These are phyloP conservation scores for Chironomus tepperi DNA, from an alignment of 1,140 invertebrate genomes.

Conservation along the genomic window DNA sequence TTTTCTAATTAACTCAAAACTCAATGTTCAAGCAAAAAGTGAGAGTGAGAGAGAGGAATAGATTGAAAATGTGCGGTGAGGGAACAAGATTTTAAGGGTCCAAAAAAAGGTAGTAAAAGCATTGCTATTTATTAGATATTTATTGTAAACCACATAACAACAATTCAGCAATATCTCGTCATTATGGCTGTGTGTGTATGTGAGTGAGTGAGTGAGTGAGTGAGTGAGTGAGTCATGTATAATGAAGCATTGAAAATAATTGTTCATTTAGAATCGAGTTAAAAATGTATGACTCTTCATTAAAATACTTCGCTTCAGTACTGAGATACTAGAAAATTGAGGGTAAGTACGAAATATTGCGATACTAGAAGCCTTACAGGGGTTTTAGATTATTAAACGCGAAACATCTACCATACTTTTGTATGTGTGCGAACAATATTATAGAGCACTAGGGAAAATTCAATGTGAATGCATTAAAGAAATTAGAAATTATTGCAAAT, in stretches of 20 bases:
- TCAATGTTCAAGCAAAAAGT: background rate
- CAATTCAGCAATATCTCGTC: background rate
- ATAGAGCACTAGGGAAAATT: background rate
- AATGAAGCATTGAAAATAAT: background rate
- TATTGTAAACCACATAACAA: background rate
- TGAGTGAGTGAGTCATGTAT: background rate
- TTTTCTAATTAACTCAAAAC: background rate
- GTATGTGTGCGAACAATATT: background rate
- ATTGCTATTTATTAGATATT: background rate
- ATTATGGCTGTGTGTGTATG: background rate
- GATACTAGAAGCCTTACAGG: too few relatives aligned
- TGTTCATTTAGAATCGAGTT: background rate
- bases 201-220: background rate
- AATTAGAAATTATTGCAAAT: slow-evolving; percentile 15
- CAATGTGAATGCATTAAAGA: background rate
- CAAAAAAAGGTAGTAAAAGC: background rate
- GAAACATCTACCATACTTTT: too few relatives aligned
- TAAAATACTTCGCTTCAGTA: too few relatives aligned
- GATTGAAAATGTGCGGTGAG: background rate
- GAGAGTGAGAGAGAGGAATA: background rate
- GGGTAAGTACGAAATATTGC: too few relatives aligned
- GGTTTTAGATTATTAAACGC: too few relatives aligned
- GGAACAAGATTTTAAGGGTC: background rate
- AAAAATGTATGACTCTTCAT: background rate
- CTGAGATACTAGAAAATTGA: too few relatives aligned